A percentile compares a stretch with the other conserved stretches of the same genome.
These are phyloP conservation scores for Aegypius monachus DNA, from an alignment of 2,113 vertebrate genomes.

Conservation along the genomic window DNA sequence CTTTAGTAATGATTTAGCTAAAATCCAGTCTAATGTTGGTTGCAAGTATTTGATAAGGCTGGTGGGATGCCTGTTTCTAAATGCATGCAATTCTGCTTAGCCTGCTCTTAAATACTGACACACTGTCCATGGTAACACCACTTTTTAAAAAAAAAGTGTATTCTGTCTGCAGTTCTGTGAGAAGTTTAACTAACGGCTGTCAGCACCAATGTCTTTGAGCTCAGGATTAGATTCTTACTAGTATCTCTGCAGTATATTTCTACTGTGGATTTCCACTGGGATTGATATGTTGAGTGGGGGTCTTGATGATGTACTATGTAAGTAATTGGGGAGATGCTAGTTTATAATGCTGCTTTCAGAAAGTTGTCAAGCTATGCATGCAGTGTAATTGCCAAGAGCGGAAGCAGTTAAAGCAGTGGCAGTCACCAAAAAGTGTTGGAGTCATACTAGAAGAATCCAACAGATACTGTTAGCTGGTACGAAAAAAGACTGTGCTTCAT, in stretches of 20 bases:
- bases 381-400: neutral
- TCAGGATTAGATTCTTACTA: neutral
- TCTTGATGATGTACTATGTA: neutral
- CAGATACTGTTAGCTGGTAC: neutral
- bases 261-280: neutral
- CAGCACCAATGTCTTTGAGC: neutral
- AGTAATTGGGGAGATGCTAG: neutral
- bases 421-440: neutral
- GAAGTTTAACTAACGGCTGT: neutral
- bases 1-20: neutral
- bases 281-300: neutral
- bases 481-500: neutral
- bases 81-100: neutral
- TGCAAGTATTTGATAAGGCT: neutral
- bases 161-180: neutral
- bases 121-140: neutral
- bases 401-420: neutral
- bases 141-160: neutral
- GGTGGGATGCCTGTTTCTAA: neutral
- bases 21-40: neutral
- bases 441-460: neutral
- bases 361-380: neutral
- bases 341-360: neutral
- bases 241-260: neutral
- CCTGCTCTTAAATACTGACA: neutral